phyloP scores from a whole-genome alignment of 2,888 invertebrate genomes.

The Adelognathus sp. region DNA sequence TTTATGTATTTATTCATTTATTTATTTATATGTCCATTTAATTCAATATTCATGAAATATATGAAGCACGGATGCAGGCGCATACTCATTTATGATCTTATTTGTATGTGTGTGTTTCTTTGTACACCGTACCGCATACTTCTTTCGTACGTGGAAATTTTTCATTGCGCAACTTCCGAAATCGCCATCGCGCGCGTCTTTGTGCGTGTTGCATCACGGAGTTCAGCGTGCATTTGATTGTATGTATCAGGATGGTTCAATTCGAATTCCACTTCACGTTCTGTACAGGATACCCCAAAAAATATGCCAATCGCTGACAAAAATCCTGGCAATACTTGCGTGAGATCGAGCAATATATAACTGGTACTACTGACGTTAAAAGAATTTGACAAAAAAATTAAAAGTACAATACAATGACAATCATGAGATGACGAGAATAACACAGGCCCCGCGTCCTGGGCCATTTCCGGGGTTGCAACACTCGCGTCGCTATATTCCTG shows the following conservation, averaged over 20 bases:
- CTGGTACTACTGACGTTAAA: not conserved
- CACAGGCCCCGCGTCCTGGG: not conserved
- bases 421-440: not conserved
- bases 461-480: not conserved
- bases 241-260: constrained; percentile 12
- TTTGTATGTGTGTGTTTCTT: constrained; percentile 11
- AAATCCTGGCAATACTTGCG: not conserved
- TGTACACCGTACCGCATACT: not conserved
- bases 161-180: constrained; percentile 1
- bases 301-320: too few species aligned
- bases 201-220: constrained; percentile 42
- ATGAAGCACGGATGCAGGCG: constrained; percentile 49
- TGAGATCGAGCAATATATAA: not conserved
- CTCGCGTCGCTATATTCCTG: not conserved
- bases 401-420: not conserved
- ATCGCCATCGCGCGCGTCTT: constrained; percentile 44
- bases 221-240: constrained; percentile 50
- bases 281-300: not conserved
- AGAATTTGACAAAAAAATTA: not conserved
- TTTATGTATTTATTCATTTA: constrained; percentile 10
- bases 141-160: constrained; percentile 16
- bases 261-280: not conserved
- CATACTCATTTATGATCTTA: constrained; percentile 38
- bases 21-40: constrained; percentile 32
- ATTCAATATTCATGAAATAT: constrained; percentile 36